Conservation (phyloP, 2,113 vertebrate species). For the Burhinus oedicnemus region DNA sequence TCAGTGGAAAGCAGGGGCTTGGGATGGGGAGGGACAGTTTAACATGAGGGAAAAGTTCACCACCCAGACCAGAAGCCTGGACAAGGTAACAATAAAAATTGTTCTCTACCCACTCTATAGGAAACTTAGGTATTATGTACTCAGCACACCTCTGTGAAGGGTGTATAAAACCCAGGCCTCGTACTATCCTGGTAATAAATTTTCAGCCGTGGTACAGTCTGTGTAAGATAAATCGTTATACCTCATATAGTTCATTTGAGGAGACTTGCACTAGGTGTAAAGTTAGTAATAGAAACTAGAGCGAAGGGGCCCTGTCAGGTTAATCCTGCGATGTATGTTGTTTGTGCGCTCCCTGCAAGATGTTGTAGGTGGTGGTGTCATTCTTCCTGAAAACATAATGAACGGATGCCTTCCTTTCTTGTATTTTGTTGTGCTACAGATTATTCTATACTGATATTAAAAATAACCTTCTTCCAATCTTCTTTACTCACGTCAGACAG, state of each 20-base stretch:
- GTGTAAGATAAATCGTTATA: background rate
- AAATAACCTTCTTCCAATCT: constrained; percentile 47
- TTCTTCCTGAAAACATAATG: background rate
- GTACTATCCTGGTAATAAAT: background rate
- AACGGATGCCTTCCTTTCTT: background rate
- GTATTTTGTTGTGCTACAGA: background rate
- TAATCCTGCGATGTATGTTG: background rate
- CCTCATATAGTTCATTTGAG: constrained; percentile 35
- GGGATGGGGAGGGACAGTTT: background rate
- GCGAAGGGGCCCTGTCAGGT: constrained; percentile 25
- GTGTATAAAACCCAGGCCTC: background rate
- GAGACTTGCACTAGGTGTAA: constrained; percentile 46
- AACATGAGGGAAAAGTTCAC: background rate
- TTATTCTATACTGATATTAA: constrained; percentile 29
- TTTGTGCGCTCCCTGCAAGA: background rate
- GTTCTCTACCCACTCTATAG: background rate
- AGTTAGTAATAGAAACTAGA: constrained; percentile 65
- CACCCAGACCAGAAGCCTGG: background rate
- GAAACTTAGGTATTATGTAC: background rate
- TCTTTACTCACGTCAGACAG: constrained; percentile 42
- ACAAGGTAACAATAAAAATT: background rate
- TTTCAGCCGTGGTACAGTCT: background rate
- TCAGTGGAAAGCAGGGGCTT: background rate
- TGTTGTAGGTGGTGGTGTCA: constrained; percentile 4
- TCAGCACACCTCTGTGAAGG: background rate